Evolutionary conservation across 1,140 invertebrate species (phyloP).

Genomic region (Aplysia californica): DNA sequence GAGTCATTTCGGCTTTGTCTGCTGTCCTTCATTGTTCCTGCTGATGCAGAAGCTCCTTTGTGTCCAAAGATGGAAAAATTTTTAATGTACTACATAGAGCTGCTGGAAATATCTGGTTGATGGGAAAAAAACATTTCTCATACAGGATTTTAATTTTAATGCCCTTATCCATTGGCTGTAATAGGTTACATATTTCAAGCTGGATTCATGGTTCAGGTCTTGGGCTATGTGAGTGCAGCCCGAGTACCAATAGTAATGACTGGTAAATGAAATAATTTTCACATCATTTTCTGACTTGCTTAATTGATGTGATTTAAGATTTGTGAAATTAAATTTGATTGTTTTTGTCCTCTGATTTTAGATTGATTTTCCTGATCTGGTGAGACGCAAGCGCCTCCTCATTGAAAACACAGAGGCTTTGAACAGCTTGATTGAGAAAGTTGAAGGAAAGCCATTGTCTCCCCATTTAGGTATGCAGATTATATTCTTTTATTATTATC

Average conservation of each 20-base stretch:
- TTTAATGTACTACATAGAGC: too few relatives aligned
- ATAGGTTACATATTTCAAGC: too few relatives aligned
- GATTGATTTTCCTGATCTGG: conserved; percentile 27
- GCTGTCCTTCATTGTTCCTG: neutral
- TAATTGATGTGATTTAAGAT: neutral
- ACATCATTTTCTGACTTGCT: neutral
- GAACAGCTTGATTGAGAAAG: conserved; percentile 11
- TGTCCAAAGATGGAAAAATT: too few relatives aligned
- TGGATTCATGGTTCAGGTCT: too few relatives aligned
- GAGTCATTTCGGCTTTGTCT: neutral
- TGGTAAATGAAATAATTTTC: neutral
- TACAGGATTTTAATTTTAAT: too few relatives aligned
- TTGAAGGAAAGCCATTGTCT: neutral
- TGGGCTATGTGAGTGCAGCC: too few relatives aligned
- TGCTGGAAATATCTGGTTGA: too few relatives aligned
- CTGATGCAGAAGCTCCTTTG: too few relatives aligned
- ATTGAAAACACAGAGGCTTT: conserved; percentile 13
- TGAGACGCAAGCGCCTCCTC: conserved; percentile 12
- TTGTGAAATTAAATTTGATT: neutral
- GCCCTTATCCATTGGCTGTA: too few relatives aligned
- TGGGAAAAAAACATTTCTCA: too few relatives aligned
- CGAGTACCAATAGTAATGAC: neutral
- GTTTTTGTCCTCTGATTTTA: neutral
- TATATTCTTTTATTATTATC: neutral
- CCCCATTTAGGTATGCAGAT: conserved; percentile 18